A percentile compares a stretch with the other conserved stretches of the same genome.
Conservation (phyloP, 37 sponge, comb jelly and placozoan species). For the Agelas oroides region DNA sequence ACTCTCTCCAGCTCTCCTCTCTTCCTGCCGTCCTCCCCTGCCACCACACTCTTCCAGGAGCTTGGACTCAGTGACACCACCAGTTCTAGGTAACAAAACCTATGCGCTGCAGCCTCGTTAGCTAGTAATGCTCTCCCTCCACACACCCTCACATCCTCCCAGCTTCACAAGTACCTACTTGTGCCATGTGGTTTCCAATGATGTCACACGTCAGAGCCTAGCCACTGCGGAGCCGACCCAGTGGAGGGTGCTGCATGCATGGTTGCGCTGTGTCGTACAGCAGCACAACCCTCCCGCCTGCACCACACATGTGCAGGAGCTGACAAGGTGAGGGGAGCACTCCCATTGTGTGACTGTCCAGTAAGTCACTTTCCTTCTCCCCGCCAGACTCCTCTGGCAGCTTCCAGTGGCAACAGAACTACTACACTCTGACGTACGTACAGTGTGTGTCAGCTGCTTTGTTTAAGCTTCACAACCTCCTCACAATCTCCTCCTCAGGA, state of each 20-base stretch:
- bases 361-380: too few species aligned
- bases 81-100: not conserved
- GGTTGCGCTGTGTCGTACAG: constrained; percentile 43
- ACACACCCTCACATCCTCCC: not conserved
- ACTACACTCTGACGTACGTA: too few species aligned
- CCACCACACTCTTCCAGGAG: constrained; percentile 21
- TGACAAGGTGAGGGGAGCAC: constrained; percentile 28
- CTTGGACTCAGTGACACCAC: constrained; percentile 17
- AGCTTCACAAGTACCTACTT: constrained; percentile 20
- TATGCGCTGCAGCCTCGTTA: not conserved
- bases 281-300: constrained; percentile 38
- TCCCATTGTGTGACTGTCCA: too few species aligned
- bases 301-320: not conserved
- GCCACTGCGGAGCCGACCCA: constrained; percentile 29
- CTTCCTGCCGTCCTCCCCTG: not conserved
- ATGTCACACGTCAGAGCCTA: constrained; percentile 2
- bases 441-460: too few species aligned
- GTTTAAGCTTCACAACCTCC: too few species aligned
- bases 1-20: not conserved
- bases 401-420: too few species aligned
- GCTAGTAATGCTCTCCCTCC: not conserved
- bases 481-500: too few species aligned
- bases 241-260: constrained; percentile 40
- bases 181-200: constrained; percentile 14
- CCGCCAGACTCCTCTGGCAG: too few species aligned